These are phyloP conservation scores for Ectemnius lituratus DNA, from an alignment of 2,888 invertebrate genomes.

Conservation along the genomic window DNA sequence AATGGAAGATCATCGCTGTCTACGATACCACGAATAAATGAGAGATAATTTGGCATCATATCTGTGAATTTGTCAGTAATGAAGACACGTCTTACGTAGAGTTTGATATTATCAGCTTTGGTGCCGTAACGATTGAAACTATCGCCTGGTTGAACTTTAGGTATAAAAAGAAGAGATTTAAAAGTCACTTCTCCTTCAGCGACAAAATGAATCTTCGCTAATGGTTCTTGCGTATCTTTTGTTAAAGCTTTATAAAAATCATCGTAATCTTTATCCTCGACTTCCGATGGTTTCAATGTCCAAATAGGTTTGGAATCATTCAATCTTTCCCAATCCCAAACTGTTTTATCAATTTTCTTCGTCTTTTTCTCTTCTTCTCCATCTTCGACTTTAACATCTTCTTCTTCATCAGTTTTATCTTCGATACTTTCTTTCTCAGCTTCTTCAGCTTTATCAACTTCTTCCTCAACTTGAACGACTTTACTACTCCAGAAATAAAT, in stretches of 20 bases:
- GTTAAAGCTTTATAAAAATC: conserved; percentile 98
- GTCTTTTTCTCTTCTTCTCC: conserved; percentile 85
- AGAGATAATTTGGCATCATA: conserved; percentile 98
- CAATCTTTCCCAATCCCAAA: conserved; percentile 98
- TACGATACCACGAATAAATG: conserved; percentile 97
- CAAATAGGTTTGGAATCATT: conserved; percentile 99
- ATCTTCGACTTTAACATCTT: conserved; percentile 84
- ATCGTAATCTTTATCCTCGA: conserved; percentile 92
- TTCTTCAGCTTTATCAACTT: conserved; percentile 84
- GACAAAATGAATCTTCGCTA: conserved; percentile 95
- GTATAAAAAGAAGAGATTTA: conserved; percentile 96
- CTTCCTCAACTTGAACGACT: conserved; percentile 79
- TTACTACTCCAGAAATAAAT: conserved; percentile 95
- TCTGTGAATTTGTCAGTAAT: conserved; percentile 99
- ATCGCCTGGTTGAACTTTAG: conserved; percentile 93
- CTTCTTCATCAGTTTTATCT: conserved; percentile 78
- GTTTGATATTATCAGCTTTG: conserved; percentile 95
- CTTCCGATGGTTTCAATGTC: conserved; percentile 94
- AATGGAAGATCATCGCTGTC: conserved; percentile 99
- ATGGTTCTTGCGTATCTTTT: conserved; percentile 90
- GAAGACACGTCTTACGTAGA: conserved; percentile 98
- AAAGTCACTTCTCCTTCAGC: conserved; percentile 99
- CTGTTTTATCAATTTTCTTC: conserved; percentile 94
- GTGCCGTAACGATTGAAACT: conserved; percentile 98
- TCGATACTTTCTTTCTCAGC: conserved; percentile 64